Evolutionary conservation across 1,140 invertebrate genomes (phyloP), one percentile per base, ranked within the genome.

Genomic region (Plectrocnemia conspersa): DNA sequence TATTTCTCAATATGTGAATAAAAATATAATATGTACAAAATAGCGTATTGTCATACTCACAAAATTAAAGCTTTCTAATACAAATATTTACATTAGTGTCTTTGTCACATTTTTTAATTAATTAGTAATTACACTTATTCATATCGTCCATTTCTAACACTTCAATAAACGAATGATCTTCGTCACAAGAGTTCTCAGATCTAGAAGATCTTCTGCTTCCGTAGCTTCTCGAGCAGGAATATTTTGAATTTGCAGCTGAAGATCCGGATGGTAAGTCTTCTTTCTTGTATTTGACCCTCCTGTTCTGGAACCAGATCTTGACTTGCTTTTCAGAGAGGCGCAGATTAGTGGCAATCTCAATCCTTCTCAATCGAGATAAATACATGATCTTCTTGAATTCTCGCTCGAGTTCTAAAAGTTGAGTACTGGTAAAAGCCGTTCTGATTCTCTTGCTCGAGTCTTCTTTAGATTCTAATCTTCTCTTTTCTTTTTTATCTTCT

Each of bases 291-390:
- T 95, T 95, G 2, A 95, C 93, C 2, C 92, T 77, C 10, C 86
- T 77, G 66, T 93, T 93, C 69, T 95, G 91, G 66, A 95, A 91
- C 93, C 93, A 96, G 48, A 95, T 95, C 70, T 93, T 95, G 32
- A 95, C 91, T 73, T 95, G 92, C 68, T 96, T 97, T 72, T 96
- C 93, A 0, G 89, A 92, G 1, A 97, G 70, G 18, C 85, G 81
- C 44, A 96, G 71, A 60, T 88, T 83, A 4, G 89, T 92, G 0
- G 93, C 93, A 44, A 96, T 93, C 68, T 96, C 92, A 58, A 97
- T 95, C 54, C 93, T 77, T 32, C 92, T 76, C 24, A 95, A 76
- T 22, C 93, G 79, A 0, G 91, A 94, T 21, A 96, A 73, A 62
- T 95, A 96, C 77, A 92, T 92, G 64, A 93, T 95, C 58, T 87